Evolutionary conservation across 2,113 vertebrate species (phyloP), one percentile per base, ranked within the genome.

Genomic region (Gadus macrocephalus): DNA sequence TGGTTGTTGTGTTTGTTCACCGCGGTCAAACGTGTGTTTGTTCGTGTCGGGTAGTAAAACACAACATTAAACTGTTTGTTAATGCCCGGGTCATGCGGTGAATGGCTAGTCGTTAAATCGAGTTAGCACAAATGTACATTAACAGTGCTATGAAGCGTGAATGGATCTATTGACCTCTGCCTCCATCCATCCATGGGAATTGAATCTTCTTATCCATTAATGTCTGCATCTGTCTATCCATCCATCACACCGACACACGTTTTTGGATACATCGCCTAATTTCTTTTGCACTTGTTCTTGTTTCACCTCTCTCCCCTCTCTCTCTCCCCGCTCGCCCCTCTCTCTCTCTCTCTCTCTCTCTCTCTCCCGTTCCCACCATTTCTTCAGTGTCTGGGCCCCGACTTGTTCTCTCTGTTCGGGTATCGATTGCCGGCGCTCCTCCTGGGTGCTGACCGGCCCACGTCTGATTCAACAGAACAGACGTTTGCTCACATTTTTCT

Each of bases 361-460:
- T 5, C 27, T 2, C 53, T 71, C 68, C 75, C 74, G 76, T 75
- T 75, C 80, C 84, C 79, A 82, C 58, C 49, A 78, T 79, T 74
- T 82, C 78, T 62, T 25, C 9, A 66, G 83, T 69, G 79, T 76
- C 77, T 71, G 71, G 76, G 76, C 75, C 78, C 68, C 62, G 70
- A 78, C 80, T 84, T 76, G 75, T 86, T 84, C 76, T 84, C 78
- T 76, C 68, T 80, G 74, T 74, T 84, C 85, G 76, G 82, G 77
- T 81, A 86, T 85, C 38, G 83, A 88, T 83, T 68, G 70, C 65
- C 65, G 22, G 60, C 58, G 75, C 68, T 71, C 73, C 83, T 68
- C 77, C 16, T 53, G 81, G 78, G 72, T 70, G 67, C n/a, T 28
- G 78, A 66, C 66, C 64, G 72, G 70, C 73, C 73, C 63, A 66